phyloP scores from a whole-genome alignment of 2,113 vertebrate genomes.

The Crotophaga sulcirostris region DNA sequence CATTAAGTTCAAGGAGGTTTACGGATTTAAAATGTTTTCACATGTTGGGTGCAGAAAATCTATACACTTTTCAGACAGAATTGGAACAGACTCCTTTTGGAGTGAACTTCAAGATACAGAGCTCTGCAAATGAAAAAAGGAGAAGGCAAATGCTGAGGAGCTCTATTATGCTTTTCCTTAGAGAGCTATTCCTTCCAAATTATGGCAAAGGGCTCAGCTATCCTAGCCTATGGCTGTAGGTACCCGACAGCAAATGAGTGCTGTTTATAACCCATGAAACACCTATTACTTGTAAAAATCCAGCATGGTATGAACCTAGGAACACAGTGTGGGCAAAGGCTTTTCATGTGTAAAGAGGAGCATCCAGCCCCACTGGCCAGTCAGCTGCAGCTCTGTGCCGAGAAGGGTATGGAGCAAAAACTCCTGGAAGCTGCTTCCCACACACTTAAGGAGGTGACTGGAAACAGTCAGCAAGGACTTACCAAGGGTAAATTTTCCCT shows the following conservation, averaged over 20 bases:
- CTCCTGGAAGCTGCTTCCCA: not conserved
- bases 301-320: not conserved
- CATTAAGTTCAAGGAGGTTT: not conserved
- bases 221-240: not conserved
- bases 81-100: not conserved
- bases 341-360: not conserved
- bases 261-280: not conserved
- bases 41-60: not conserved
- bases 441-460: not conserved
- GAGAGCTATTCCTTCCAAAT: not conserved
- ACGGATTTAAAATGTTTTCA: conserved; percentile 20
- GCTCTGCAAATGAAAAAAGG: not conserved
- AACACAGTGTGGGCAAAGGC: not conserved
- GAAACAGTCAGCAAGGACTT: not conserved
- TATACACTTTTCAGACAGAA: not conserved
- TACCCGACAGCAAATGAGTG: not conserved
- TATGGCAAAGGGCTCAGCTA: not conserved
- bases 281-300: not conserved
- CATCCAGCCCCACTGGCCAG: not conserved
- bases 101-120: not conserved
- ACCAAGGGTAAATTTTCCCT: not conserved
- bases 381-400: fast-evolving
- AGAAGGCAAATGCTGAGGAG: not conserved
- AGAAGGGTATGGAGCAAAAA: not conserved
- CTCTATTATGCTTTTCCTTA: not conserved